phyloP scores from a whole-genome alignment of 2,113 vertebrate species.

The Albula goreensis region DNA sequence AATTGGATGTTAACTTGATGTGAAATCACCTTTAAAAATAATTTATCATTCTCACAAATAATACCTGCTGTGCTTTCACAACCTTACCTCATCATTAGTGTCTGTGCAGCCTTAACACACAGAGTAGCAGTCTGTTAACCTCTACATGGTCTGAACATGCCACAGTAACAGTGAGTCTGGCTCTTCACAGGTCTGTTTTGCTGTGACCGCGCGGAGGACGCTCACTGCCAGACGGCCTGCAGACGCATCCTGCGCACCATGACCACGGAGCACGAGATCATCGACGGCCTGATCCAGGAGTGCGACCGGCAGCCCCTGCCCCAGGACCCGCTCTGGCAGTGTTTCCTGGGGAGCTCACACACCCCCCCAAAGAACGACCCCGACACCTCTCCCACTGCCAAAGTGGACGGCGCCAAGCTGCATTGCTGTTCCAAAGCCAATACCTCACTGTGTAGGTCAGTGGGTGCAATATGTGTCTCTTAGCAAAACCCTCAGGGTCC shows the following conservation, averaged over 20 bases:
- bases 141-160: too few relatives aligned
- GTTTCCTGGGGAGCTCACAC: conserved; percentile 88
- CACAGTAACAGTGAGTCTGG: too few relatives aligned
- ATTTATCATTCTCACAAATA: background rate
- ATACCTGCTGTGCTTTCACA: background rate
- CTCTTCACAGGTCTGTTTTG: conserved; percentile 84
- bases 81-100: background rate
- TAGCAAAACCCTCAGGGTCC: too few relatives aligned
- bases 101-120: too few relatives aligned
- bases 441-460: conserved; percentile 89
- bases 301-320: conserved; percentile 92
- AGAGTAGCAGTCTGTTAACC: too few relatives aligned
- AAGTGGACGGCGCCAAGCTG: conserved; percentile 93
- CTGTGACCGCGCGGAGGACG: conserved; percentile 90
- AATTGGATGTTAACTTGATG: too few relatives aligned
- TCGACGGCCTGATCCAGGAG: conserved; percentile 89
- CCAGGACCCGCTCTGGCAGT: conserved; percentile 98
- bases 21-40: too few relatives aligned
- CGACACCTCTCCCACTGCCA: conserved; percentile 84
- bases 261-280: conserved; percentile 96
- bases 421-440: conserved; percentile 98
- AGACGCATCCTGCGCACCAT: conserved; percentile 90
- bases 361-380: conserved; percentile 81
- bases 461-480: conserved; percentile 20
- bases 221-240: conserved; percentile 88